These are phyloP conservation scores for Pterobdella sp. DNA, from an alignment of 2,888 invertebrate genomes.

Conservation along the genomic window DNA sequence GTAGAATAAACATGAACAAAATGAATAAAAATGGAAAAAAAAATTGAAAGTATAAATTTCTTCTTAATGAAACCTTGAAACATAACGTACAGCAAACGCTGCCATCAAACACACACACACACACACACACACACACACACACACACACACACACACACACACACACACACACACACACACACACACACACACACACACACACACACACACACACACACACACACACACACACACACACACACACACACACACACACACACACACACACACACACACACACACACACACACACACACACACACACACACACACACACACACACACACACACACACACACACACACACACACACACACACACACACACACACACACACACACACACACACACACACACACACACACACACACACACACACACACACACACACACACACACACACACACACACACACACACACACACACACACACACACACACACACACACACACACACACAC, in stretches of 20 bases:
- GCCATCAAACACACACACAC: slow-evolving; percentile 8
- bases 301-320: slow-evolving; percentile 16
- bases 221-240: slow-evolving; percentile 16
- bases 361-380: not conserved
- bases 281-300: slow-evolving; percentile 16
- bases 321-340: slow-evolving; percentile 16
- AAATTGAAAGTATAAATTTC: not conserved
- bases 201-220: slow-evolving; percentile 16
- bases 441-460: slow-evolving; percentile 16
- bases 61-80: not conserved
- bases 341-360: slow-evolving; percentile 4
- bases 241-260: slow-evolving; percentile 16
- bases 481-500: slow-evolving; percentile 16
- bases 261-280: slow-evolving; percentile 16
- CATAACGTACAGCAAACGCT: not conserved
- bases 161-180: slow-evolving; percentile 16
- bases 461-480: slow-evolving; percentile 14
- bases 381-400: slow-evolving; percentile 16
- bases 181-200: slow-evolving; percentile 16
- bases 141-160: slow-evolving; percentile 16
- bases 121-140: slow-evolving; percentile 14
- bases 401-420: slow-evolving; percentile 16
- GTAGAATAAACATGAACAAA: no score
- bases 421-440: slow-evolving; percentile 16
- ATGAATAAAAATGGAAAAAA: not conserved